These are phyloP conservation scores for Gobiocypris rarus DNA, from an alignment of 2,113 vertebrate species.

Conservation along the genomic window DNA sequence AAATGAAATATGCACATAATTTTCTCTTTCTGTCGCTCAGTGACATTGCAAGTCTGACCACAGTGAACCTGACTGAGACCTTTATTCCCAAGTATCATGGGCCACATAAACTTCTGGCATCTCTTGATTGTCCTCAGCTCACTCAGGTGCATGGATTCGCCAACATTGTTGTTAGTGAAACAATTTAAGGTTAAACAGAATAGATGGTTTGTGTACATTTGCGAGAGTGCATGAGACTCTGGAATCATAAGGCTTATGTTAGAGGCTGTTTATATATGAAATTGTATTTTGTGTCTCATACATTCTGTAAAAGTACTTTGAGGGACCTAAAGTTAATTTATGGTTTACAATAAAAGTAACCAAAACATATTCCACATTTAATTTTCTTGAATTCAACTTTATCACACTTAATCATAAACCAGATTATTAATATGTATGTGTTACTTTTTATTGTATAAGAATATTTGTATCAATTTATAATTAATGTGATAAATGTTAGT, in stretches of 20 bases:
- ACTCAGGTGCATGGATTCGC: slow-evolving; percentile 83
- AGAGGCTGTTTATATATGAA: background rate
- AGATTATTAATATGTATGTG: too few species aligned
- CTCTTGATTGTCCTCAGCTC: slow-evolving; percentile 82
- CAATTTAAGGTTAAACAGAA: background rate
- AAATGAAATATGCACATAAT: background rate
- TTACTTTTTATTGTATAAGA: too few species aligned
- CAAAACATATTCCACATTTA: too few species aligned
- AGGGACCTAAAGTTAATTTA: background rate
- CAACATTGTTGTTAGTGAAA: slow-evolving; percentile 60
- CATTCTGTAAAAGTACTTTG: background rate
- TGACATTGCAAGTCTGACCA: background rate
- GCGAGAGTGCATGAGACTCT: background rate
- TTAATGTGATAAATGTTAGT: too few species aligned
- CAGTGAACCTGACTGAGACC: slow-evolving; percentile 66
- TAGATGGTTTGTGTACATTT: background rate
- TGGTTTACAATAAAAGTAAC: background rate
- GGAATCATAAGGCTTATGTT: background rate
- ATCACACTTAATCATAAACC: too few species aligned
- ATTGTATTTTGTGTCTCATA: background rate
- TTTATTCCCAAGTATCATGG: slow-evolving; percentile 79
- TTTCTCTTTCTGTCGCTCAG: background rate
- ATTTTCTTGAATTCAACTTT: too few species aligned
- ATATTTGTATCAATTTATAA: too few species aligned
- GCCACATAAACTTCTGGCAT: slow-evolving; percentile 80